Percentiles rank a stretch among this genome's conserved stretches.
These are phyloP conservation scores for Drepanosiphum platanoidis DNA, from an alignment of 2,888 invertebrate genomes.

Conservation along the genomic window DNA sequence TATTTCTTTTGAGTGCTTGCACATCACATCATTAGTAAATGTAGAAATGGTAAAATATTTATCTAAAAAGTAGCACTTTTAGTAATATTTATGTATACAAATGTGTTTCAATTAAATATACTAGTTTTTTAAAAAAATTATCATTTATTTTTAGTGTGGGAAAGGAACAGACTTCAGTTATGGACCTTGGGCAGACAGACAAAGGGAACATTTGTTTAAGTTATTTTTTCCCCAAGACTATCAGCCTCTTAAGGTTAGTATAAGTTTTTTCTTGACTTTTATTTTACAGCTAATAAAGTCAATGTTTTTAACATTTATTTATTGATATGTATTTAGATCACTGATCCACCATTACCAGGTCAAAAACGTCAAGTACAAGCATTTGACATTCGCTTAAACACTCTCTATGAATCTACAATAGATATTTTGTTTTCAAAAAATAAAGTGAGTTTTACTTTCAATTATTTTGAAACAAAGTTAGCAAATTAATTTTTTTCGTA, in stretches of 20 bases:
- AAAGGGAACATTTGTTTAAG: conserved; percentile 92
- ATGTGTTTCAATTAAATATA: background rate
- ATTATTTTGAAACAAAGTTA: conserved; percentile 21
- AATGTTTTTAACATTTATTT: background rate
- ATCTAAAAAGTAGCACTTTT: background rate
- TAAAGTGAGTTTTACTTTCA: conserved; percentile 67
- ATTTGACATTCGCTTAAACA: conserved; percentile 91
- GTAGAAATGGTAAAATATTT: too few species aligned
- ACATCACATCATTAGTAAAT: too few species aligned
- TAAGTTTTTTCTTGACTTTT: conserved; percentile 3
- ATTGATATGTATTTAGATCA: conserved; percentile 68
- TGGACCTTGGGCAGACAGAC: conserved; percentile 98
- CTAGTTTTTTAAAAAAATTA: background rate
- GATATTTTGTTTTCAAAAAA: conserved; percentile 96
- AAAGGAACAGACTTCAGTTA: conserved; percentile 97
- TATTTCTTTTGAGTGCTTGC: too few species aligned
- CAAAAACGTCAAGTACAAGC: conserved; percentile 88
- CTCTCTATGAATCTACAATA: conserved; percentile 91
- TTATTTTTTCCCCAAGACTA: conserved; percentile 95
- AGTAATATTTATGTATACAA: background rate
- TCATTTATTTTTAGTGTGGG: conserved; percentile 72
- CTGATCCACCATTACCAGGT: conserved; percentile 85
- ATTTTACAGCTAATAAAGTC: background rate
- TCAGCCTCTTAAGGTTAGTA: conserved; percentile 74
- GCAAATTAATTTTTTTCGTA: conserved; percentile 16